Conservation (phyloP, 2,797 vertebrate genomes). For the Uromys caudimaculatus region DNA sequence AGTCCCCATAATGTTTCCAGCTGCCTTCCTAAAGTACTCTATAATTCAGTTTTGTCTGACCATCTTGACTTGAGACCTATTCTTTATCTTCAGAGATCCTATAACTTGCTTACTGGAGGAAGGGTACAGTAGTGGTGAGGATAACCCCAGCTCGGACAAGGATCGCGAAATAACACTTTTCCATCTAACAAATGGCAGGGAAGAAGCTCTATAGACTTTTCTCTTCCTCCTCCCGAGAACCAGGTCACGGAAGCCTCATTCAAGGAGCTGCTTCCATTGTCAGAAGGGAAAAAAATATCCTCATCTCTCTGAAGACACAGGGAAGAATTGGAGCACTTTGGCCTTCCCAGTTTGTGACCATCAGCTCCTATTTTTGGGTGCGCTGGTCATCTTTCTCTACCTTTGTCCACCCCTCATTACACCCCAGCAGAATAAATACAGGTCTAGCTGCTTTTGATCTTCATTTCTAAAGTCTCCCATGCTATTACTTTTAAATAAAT, state of each 20-base stretch:
- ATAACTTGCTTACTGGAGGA: not conserved
- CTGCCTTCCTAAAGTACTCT: constrained; percentile 1
- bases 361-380: not conserved
- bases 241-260: not conserved
- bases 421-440: not conserved
- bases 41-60: constrained; percentile 38
- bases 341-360: no score
- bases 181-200: not conserved
- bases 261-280: no score
- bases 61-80: not conserved
- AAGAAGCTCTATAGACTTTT: not conserved
- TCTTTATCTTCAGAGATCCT: not conserved
- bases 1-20: not conserved
- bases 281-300: rapidly evolving
- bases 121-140: not conserved
- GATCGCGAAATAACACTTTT: not conserved
- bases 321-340: not conserved
- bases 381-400: not conserved
- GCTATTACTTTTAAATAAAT: not conserved
- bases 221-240: not conserved
- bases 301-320: not conserved
- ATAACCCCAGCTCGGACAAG: not conserved
- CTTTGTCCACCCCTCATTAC: not conserved
- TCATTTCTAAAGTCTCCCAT: not conserved
- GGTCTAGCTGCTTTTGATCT: not conserved